Conservation (phyloP, 1,140 invertebrate genomes). For the Camponotus vicinus region DNA sequence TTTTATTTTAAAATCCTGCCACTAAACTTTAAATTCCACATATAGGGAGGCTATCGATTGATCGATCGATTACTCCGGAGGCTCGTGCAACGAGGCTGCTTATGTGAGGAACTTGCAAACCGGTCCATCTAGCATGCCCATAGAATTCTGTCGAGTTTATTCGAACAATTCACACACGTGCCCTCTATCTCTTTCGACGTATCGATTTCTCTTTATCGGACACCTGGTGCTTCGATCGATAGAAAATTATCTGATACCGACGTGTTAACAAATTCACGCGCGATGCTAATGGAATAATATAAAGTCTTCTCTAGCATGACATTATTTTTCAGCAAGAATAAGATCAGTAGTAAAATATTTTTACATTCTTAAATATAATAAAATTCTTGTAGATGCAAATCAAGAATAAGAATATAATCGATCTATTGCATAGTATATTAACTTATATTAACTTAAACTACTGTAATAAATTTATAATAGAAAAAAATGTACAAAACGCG, state of each 20-base stretch:
- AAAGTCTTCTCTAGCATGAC: not conserved
- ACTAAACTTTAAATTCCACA: not conserved
- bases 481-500: too few relatives aligned
- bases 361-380: not conserved
- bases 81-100: constrained; percentile 7
- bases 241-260: constrained; percentile 33
- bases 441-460: not conserved
- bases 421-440: not conserved
- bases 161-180: constrained; percentile 47
- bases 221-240: constrained; percentile 1
- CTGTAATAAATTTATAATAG: not conserved
- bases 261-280: constrained; percentile 2
- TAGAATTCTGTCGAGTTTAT: constrained; percentile 9
- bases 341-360: not conserved
- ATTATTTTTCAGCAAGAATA: not conserved
- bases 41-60: constrained; percentile 27
- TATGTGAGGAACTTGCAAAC: constrained; percentile 45
- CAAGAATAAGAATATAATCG: not conserved
- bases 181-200: constrained; percentile 43
- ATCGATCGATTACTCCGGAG: constrained; percentile 45
- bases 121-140: constrained; percentile 41
- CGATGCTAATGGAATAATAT: not conserved
- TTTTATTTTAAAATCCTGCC: not conserved
- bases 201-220: constrained; percentile 32
- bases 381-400: not conserved